phyloP scores from a whole-genome alignment of 2,797 vertebrate genomes.

The Hirundo rustica region DNA sequence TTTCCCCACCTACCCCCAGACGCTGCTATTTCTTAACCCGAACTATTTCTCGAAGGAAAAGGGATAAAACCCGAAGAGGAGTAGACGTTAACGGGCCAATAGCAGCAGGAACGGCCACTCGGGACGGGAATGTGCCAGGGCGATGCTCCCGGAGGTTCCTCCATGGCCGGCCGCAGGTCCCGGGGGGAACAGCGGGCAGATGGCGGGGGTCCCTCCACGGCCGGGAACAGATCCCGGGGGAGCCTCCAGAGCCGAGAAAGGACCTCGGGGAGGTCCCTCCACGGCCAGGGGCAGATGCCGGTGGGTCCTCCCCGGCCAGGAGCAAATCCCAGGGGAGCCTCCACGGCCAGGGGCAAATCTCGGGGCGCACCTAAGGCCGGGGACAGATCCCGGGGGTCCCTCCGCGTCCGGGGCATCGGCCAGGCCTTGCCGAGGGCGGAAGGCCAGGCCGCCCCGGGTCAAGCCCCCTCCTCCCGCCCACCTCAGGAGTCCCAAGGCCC shows the following conservation, averaged over 20 bases:
- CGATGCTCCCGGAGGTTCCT: not conserved
- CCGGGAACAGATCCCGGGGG: not conserved
- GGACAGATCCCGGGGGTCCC: not conserved
- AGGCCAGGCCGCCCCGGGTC: not conserved
- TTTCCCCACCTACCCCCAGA: not conserved
- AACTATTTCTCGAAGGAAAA: not conserved
- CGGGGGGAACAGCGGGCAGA: not conserved
- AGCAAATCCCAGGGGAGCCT: not conserved
- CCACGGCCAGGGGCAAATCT: not conserved
- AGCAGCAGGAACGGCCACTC: not conserved
- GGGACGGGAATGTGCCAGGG: rapidly evolving
- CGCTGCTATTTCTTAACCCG: not conserved
- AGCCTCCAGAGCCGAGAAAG: no score
- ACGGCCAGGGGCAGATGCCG: not conserved
- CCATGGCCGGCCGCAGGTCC: not conserved
- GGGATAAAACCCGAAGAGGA: not conserved
- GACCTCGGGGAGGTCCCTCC: no score
- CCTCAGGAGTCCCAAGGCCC: not conserved
- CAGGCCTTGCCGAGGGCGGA: not conserved
- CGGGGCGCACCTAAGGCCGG: not conserved
- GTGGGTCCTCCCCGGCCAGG: not conserved
- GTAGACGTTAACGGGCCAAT: not conserved
- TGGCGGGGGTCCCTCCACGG: no score
- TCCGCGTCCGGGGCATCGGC: not conserved
- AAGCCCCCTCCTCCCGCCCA: not conserved